These are phyloP conservation scores for Notocelia uddmanniana DNA, from an alignment of 2,888 invertebrate species.

Conservation along the genomic window DNA sequence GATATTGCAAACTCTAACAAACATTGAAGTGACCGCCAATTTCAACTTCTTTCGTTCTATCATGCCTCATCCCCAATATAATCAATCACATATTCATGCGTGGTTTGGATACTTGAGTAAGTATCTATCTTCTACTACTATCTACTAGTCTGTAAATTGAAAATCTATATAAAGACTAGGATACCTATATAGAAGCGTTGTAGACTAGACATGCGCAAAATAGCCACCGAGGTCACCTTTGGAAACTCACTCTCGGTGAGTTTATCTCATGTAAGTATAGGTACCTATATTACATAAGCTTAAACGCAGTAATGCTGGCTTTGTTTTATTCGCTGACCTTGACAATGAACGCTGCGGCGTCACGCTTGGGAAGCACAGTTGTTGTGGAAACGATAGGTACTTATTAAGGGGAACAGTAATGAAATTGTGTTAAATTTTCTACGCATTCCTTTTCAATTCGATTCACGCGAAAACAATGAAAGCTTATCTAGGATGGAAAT, in stretches of 20 bases:
- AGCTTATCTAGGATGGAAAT: constrained; percentile 31
- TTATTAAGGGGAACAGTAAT: constrained; percentile 66
- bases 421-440: constrained; percentile 75
- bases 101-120: background rate
- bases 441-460: constrained; percentile 64
- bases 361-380: constrained; percentile 74
- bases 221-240: constrained; percentile 11
- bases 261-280: constrained; percentile 1
- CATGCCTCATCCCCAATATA: background rate
- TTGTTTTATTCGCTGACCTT: constrained; percentile 80
- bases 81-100: background rate
- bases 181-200: constrained; percentile 2
- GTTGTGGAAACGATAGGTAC: constrained; percentile 70
- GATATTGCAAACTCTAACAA: background rate
- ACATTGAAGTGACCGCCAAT: background rate
- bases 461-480: constrained; percentile 34
- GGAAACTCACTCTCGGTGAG: constrained; percentile 21
- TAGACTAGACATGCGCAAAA: constrained; percentile 24
- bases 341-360: constrained; percentile 81
- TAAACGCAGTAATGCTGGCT: constrained; percentile 65
- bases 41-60: background rate
- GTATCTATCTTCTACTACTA: background rate
- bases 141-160: background rate
- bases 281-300: constrained; percentile 11
- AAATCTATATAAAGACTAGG: background rate